Base-by-base conservation (phyloP, 2,888 invertebrate species). In the Psylliodes chrysocephalus region DNA sequence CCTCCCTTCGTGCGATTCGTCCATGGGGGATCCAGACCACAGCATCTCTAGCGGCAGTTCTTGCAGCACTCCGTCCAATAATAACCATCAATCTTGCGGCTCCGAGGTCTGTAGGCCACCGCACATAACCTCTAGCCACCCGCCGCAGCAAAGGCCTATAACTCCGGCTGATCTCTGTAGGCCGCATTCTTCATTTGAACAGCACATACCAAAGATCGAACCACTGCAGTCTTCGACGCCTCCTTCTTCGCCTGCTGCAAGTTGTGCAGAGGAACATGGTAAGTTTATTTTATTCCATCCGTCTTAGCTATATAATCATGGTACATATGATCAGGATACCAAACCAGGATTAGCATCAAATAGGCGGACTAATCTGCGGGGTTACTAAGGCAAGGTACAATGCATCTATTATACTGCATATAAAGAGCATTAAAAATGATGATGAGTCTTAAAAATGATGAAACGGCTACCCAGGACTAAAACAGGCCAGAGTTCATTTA, bases 1-100 rank as follows among this genome's bases (percentile, higher is more conserved):
- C 78, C 88, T 91, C 69, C 91, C 91, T 62, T 88, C 89, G 76
- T 82, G 82, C 78, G 82, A 82, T 73, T 82, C 82, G 78, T 85
- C 85, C 75, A 85, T 85, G 85, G 85, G 85, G 71, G 85, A 86
- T 86, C 81, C 83, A 71, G 85, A 84, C 71, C 88, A 88, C 67
- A 81, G 81, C 79, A 79, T 79, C 73, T 82, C 76, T 83, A 87
- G 81, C 82, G 85, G 86, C 84, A 86, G 86, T 71, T 86, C 85
- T 71, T 87, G 86, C 79, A 84, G 86, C 75, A 87, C 89, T 66
- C 84, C 84, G 51, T 84, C 84, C 54, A 85, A 85, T 75, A 85
- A 86, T 79, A 84, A 85, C 75, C 85, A 85, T 78, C 83, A 84
- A 71, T 84, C 85, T 57, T 86, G 82, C 70, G 79, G 81, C 57